phyloP scores from a whole-genome alignment of 2,888 invertebrate species.

The Elgonia sp. region DNA sequence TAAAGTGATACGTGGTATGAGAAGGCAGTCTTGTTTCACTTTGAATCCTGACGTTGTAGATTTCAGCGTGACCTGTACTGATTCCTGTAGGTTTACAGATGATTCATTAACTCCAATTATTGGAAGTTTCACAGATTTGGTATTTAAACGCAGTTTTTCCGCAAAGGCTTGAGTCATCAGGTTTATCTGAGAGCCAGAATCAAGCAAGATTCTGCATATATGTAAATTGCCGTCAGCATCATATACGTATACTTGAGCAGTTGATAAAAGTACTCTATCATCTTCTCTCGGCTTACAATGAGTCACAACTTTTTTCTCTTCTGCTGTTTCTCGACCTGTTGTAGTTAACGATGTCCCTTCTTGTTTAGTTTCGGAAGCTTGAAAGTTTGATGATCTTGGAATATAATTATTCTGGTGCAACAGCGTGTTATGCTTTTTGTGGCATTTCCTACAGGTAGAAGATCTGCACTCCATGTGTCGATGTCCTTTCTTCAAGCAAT shows the following conservation, averaged over 20 bases:
- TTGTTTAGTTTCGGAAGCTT: no score
- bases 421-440: conserved; percentile 35
- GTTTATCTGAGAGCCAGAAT: no score
- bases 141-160: neutral
- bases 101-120: conserved; percentile 6
- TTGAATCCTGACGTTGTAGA: conserved; percentile 10
- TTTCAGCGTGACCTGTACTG: conserved; percentile 8
- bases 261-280: no score
- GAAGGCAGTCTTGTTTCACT: neutral
- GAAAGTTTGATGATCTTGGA: no score
- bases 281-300: no score
- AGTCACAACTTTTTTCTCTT: no score
- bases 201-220: no score
- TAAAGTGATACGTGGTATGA: conserved; percentile 2
- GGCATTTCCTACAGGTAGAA: neutral
- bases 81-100: neutral
- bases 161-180: neutral
- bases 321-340: no score
- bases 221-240: no score
- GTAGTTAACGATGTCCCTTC: no score
- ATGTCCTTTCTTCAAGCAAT: conserved; percentile 11
- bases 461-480: conserved; percentile 16
- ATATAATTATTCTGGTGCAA: neutral
- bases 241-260: no score
- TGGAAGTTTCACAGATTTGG: neutral